These are phyloP conservation scores for Leptopilina drosophilae DNA, from an alignment of 2,888 invertebrate genomes.

Conservation along the genomic window DNA sequence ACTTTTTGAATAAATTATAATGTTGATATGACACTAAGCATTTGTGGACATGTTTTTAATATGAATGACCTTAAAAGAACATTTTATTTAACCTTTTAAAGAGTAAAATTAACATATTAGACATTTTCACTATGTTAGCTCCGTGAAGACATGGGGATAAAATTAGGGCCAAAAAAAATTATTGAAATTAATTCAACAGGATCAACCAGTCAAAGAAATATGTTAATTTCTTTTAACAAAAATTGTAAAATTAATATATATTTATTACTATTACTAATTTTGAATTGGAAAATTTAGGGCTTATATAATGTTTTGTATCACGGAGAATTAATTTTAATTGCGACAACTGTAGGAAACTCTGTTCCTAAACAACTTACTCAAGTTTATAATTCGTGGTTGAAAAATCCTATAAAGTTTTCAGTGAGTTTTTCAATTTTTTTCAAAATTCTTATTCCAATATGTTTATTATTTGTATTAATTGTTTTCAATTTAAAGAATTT, in stretches of 20 bases:
- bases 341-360: neutral
- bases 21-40: too few relatives aligned
- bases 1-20: too few relatives aligned
- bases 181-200: constrained; percentile 31
- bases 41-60: too few relatives aligned
- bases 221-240: neutral
- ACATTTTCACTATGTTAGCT: too few relatives aligned
- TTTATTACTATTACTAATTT: neutral
- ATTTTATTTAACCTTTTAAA: too few relatives aligned
- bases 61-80: too few relatives aligned
- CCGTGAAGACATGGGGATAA: constrained; percentile 26
- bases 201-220: neutral
- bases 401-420: neutral
- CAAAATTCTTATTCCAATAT: neutral
- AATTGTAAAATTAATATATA: neutral
- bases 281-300: neutral
- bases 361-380: too few relatives aligned
- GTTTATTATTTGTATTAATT: neutral
- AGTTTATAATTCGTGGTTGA: neutral
- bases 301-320: neutral
- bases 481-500: constrained; percentile 4
- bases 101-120: too few relatives aligned
- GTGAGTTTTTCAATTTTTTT: neutral
- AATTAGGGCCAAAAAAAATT: constrained; percentile 26
- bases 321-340: neutral